A percentile compares a stretch with the other conserved stretches of the same genome.
Evolutionary conservation across 2,888 invertebrate species (phyloP).

Genomic region (Zaprionus bogoriensis): DNA sequence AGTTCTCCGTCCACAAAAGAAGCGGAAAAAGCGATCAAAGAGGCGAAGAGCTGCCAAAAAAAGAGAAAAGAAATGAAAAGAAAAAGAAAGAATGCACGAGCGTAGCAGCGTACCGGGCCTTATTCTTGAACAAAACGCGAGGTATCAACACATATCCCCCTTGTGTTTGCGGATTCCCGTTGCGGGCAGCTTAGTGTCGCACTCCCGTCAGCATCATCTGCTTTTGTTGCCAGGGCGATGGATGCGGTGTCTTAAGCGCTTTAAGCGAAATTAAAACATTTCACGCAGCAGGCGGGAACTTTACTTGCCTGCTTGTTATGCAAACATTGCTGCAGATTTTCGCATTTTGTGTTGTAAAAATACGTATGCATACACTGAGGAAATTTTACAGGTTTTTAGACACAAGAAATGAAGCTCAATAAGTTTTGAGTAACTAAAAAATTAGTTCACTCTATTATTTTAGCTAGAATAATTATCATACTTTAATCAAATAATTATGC

Average conservation of each 20-base stretch:
- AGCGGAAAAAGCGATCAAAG: conserved; percentile 77
- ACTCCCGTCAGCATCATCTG: conserved; percentile 41
- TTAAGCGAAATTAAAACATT: conserved; percentile 75
- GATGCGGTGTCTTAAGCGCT: conserved; percentile 69
- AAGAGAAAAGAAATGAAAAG: conserved; percentile 7
- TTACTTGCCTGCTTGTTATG: conserved; percentile 40
- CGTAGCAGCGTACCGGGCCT: conserved; percentile 23
- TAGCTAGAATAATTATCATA: too few species aligned
- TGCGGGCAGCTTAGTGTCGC: conserved; percentile 61
- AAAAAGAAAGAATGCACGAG: not conserved
- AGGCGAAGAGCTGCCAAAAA: conserved; percentile 53
- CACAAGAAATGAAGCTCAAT: too few species aligned
- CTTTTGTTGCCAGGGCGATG: conserved; percentile 50
- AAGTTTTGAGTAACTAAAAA: too few species aligned
- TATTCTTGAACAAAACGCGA: conserved; percentile 47
- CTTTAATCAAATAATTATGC: too few species aligned
- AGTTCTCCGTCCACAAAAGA: conserved; percentile 56
- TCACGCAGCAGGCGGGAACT: conserved; percentile 55
- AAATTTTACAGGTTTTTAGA: too few species aligned
- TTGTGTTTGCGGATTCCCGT: conserved; percentile 43
- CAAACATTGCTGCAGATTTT: conserved; percentile 51
- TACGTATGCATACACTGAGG: conserved; percentile 13
- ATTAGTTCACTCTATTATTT: too few species aligned
- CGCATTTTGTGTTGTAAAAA: conserved; percentile 22
- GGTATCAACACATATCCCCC: conserved; percentile 45